Conservation (phyloP, 2,888 invertebrate species). For the Emmelina monodactyla region DNA sequence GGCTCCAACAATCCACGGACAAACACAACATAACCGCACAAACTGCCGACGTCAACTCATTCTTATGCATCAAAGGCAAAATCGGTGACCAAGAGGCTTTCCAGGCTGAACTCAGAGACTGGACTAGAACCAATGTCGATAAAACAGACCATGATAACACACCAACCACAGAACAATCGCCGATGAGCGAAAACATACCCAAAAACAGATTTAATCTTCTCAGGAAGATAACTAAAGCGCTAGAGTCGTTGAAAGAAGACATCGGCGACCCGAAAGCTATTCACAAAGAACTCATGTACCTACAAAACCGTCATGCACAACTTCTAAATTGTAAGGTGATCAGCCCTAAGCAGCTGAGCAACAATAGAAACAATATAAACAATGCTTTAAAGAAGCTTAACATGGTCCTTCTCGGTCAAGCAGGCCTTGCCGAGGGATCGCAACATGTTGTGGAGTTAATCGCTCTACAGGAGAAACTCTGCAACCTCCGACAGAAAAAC, state of each 20-base stretch:
- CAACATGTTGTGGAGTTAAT: slow-evolving; percentile 49
- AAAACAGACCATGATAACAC: slow-evolving; percentile 18
- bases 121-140: slow-evolving; percentile 23
- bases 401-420: slow-evolving; percentile 68
- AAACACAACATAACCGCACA: slow-evolving; percentile 40
- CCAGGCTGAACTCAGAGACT: slow-evolving; percentile 51
- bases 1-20: slow-evolving; percentile 37
- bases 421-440: slow-evolving; percentile 60
- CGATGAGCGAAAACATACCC: slow-evolving; percentile 28
- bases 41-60: slow-evolving; percentile 33
- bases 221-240: slow-evolving; percentile 32
- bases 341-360: slow-evolving; percentile 30
- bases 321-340: slow-evolving; percentile 37
- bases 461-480: slow-evolving; percentile 33
- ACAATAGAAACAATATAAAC: slow-evolving; percentile 45
- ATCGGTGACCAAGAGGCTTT: slow-evolving; percentile 57
- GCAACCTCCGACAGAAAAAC: slow-evolving; percentile 27
- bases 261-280: slow-evolving; percentile 58
- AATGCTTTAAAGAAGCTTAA: slow-evolving; percentile 55
- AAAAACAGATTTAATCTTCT: slow-evolving; percentile 36
- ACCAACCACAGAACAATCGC: slow-evolving; percentile 1
- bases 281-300: slow-evolving; percentile 42
- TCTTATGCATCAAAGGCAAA: slow-evolving; percentile 56
- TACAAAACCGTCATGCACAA: slow-evolving; percentile 49
- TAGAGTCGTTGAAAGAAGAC: slow-evolving; percentile 43